These are phyloP conservation scores for Eilema sororculum DNA, from an alignment of 2,888 invertebrate genomes.

Conservation along the genomic window DNA sequence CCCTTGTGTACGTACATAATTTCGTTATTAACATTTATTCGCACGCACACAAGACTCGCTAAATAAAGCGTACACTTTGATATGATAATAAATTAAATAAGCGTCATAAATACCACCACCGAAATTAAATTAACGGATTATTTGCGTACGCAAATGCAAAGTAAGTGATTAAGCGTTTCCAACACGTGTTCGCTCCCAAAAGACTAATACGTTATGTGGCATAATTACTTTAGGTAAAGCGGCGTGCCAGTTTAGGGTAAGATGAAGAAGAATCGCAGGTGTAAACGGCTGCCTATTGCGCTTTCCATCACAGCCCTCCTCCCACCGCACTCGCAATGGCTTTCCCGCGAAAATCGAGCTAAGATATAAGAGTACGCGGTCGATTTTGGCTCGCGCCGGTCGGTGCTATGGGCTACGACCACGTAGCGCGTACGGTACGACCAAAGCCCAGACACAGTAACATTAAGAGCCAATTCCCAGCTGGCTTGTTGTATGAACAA, in stretches of 20 bases:
- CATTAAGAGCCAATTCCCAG: constrained; percentile 84
- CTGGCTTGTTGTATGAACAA: constrained; percentile 86
- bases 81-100: constrained; percentile 85
- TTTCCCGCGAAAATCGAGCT: constrained; percentile 62
- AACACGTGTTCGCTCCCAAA: constrained; percentile 83
- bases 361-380: constrained; percentile 67
- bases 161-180: constrained; percentile 85
- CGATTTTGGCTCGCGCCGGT: constrained; percentile 67
- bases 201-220: constrained; percentile 85
- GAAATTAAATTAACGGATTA: constrained; percentile 84
- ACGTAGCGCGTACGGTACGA: constrained; percentile 74
- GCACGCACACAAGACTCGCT: constrained; percentile 76
- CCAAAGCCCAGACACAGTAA: constrained; percentile 77
- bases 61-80: constrained; percentile 82
- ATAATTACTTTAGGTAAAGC: constrained; percentile 85
- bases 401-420: constrained; percentile 56
- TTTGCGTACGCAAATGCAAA: constrained; percentile 84
- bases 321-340: constrained; percentile 38
- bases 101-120: constrained; percentile 81
- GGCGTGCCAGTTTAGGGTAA: constrained; percentile 81
- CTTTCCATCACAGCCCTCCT: constrained; percentile 76
- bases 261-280: constrained; percentile 86
- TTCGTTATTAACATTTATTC: constrained; percentile 79
- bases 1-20: constrained; percentile 75
- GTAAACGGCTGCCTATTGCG: constrained; percentile 82